Base-by-base conservation (phyloP, 2,113 vertebrate species). In the Microcebus griseorufus region DNA sequence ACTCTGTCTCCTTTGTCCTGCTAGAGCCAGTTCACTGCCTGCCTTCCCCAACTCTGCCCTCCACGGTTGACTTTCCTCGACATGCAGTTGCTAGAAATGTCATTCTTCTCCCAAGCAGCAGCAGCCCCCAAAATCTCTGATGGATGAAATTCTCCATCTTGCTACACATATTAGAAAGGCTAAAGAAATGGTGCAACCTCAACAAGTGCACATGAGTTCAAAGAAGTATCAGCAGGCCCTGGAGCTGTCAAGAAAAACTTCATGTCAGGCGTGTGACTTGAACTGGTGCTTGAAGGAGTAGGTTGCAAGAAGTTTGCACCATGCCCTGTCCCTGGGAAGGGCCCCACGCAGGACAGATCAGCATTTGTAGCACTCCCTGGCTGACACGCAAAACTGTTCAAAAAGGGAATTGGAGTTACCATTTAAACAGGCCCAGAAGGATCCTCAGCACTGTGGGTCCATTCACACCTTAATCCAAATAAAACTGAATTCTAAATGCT, bases 371-470 rank as follows among this genome's bases (percentile, higher is more conserved):
- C 48, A 10, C 78, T 96, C 82, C 27, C 88, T 53, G 92, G 94
- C 95, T 73, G 34, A 93, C 94, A 81, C 1, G 81, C 70, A 48
- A 70, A 84, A 76, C 14, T 42, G 70, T 53, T 94, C 75, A 37
- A 90, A 55, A 97, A 95, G 96, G 97, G 95, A 97, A 97, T 39
- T 86, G 93, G 96, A 97, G 89, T 82, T 85, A 70, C 96, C 86
- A 23, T 91, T 98, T 97, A 97, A 97, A 97, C 93, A 89, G 92
- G 96, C 96, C 97, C 97, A 97, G 93, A 97, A 98, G 97, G 95
- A 89, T 95, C 92, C 88, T 97, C 94, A 70, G 96, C 55, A 97
- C 97, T 97, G 88, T 94, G 88, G 89, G 67, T 91, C 93, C 73
- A 95, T 98, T 98, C 97, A 97, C 96, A 53, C 88, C 86, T 90